phyloP scores from a whole-genome alignment of 2,113 vertebrate genomes.

The Pluvialis apricaria region DNA sequence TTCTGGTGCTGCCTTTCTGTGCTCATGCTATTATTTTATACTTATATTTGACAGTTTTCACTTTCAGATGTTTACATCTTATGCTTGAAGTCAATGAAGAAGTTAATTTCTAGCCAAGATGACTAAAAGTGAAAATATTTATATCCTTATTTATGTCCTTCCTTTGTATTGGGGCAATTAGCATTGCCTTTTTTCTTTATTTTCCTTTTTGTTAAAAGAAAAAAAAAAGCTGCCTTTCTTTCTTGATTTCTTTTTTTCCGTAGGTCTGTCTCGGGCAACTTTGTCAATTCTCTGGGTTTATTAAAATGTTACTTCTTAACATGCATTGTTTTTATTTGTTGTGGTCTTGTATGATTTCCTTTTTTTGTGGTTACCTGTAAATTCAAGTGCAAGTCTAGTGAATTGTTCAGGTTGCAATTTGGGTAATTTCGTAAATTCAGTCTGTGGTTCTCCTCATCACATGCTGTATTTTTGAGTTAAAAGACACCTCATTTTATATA shows the following conservation, averaged over 20 bases:
- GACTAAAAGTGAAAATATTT: neutral
- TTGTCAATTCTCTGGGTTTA: neutral
- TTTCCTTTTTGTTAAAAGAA: neutral
- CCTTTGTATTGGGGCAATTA: neutral
- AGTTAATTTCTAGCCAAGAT: neutral
- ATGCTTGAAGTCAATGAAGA: neutral
- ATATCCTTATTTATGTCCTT: neutral
- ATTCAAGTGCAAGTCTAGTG: neutral
- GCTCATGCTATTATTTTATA: neutral
- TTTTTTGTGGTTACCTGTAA: neutral
- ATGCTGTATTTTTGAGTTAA: neutral
- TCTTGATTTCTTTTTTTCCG: neutral
- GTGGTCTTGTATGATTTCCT: neutral
- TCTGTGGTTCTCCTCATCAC: neutral
- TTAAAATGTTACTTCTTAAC: neutral
- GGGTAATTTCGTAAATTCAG: neutral
- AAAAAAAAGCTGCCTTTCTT: neutral
- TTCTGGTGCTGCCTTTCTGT: neutral
- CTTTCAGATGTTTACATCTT: neutral
- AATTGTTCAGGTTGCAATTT: neutral
- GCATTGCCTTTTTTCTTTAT: neutral
- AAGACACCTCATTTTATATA: neutral
- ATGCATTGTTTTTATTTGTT: neutral
- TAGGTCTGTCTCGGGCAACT: neutral
- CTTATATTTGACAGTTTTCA: neutral